These are phyloP conservation scores for Lutraria rhynchaena DNA, from an alignment of 1,140 invertebrate species.

Conservation along the genomic window DNA sequence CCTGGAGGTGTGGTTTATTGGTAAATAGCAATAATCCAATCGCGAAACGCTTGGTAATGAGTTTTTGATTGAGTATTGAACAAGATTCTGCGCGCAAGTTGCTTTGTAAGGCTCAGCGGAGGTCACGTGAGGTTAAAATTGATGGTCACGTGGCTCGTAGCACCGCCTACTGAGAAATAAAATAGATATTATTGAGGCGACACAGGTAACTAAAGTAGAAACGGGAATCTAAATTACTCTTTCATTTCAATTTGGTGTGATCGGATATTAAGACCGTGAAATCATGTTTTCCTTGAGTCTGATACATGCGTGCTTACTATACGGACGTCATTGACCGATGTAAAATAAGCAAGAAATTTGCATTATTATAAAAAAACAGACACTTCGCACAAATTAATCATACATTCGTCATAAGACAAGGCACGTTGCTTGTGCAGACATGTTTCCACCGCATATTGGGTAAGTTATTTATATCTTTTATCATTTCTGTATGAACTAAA, in stretches of 20 bases:
- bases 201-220: slow-evolving; percentile 37
- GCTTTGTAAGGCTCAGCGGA: slow-evolving; percentile 31
- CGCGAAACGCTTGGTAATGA: slow-evolving; percentile 17
- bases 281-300: no score
- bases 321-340: no score
- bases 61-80: slow-evolving; percentile 47
- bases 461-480: no score
- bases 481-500: no score
- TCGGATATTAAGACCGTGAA: neutral
- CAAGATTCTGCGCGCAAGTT: slow-evolving; percentile 13
- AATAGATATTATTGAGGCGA: slow-evolving; percentile 31
- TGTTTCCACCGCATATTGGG: slow-evolving; percentile 43
- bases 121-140: slow-evolving; percentile 46
- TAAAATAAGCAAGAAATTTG: no score
- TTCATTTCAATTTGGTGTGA: neutral
- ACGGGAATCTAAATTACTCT: neutral
- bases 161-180: slow-evolving; percentile 51
- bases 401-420: no score
- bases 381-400: no score
- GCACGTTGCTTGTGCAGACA: no score
- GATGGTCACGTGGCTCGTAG: slow-evolving; percentile 35
- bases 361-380: no score
- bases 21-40: slow-evolving; percentile 52
- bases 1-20: slow-evolving; percentile 15
- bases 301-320: no score